Conservation (phyloP, 2,113 vertebrate species). For the Bostrychus sinensis region DNA sequence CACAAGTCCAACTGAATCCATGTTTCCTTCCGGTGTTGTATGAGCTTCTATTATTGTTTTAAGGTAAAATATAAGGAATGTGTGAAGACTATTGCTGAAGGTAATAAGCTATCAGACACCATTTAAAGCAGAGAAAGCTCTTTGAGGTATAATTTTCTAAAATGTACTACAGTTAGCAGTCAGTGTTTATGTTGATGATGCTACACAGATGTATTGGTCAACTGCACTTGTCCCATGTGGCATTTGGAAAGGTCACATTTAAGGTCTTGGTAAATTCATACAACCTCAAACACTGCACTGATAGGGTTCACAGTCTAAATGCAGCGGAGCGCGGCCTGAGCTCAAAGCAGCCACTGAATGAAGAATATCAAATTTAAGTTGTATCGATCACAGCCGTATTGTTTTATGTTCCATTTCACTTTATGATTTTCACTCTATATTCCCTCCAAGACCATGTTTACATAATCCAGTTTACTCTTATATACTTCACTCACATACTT, state of each 20-base stretch:
- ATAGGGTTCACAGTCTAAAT: slow-evolving; percentile 11
- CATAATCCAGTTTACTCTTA: neutral
- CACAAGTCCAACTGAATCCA: too few species aligned
- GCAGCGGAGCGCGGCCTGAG: slow-evolving; percentile 7
- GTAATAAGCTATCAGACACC: neutral
- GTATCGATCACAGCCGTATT: slow-evolving; percentile 10
- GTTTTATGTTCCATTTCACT: slow-evolving; percentile 9
- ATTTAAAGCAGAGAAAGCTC: neutral
- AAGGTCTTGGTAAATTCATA: slow-evolving; percentile 44
- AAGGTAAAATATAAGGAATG: neutral
- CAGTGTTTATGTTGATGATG: slow-evolving; percentile 1
- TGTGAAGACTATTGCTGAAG: neutral
- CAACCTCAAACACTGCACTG: slow-evolving; percentile 19
- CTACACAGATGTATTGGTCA: slow-evolving; percentile 34
- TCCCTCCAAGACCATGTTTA: neutral
- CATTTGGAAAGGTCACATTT: slow-evolving; percentile 69
- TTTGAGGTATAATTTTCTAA: slow-evolving; percentile 11
- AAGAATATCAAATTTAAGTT: neutral
- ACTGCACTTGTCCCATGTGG: slow-evolving; percentile 36
- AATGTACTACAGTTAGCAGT: slow-evolving; percentile 18
- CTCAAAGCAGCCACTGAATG: neutral
- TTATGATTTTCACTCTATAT: neutral
- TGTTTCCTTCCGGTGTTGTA: too few species aligned
- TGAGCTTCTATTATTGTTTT: too few species aligned
- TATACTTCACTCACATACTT: neutral